Conservation (phyloP, 92 coral and sea anemone genomes). For the Pocillopora meandrina region DNA sequence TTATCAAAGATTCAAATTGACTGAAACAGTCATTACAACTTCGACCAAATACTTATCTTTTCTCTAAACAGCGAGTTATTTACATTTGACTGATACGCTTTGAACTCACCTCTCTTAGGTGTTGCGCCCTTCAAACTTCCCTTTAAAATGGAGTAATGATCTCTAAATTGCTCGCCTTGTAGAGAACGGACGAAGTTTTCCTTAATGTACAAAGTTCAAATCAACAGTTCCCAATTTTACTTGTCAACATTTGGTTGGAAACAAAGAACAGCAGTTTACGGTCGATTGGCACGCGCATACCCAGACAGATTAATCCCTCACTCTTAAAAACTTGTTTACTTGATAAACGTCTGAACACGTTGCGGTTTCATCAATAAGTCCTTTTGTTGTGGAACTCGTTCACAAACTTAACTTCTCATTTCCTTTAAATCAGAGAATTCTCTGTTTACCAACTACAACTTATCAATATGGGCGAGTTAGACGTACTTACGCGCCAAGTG, state of each 20-base stretch:
- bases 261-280: not conserved
- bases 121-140: not conserved
- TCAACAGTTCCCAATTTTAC: not conserved
- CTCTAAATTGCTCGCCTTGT: not conserved
- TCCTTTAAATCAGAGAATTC: not conserved
- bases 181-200: not conserved
- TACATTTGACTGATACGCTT: not conserved
- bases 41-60: not conserved
- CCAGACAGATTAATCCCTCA: not conserved
- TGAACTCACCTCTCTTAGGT: slow-evolving; percentile 8
- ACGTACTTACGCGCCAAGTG: not conserved
- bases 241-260: not conserved
- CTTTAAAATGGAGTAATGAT: not conserved
- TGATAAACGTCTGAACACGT: slow-evolving; percentile 20
- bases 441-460: not conserved
- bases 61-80: not conserved
- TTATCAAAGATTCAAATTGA: not conserved
- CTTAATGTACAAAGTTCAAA: not conserved
- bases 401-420: slow-evolving; percentile 7
- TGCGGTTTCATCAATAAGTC: slow-evolving; percentile 23
- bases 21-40: not conserved
- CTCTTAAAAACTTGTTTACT: slow-evolving; percentile 22
- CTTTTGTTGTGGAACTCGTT: slow-evolving; percentile 18
- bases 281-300: not conserved
- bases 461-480: not conserved